A percentile compares a stretch with the other conserved stretches of the same genome.
These are phyloP conservation scores for Goniozus legneri DNA, from an alignment of 1,140 invertebrate species.

Conservation along the genomic window DNA sequence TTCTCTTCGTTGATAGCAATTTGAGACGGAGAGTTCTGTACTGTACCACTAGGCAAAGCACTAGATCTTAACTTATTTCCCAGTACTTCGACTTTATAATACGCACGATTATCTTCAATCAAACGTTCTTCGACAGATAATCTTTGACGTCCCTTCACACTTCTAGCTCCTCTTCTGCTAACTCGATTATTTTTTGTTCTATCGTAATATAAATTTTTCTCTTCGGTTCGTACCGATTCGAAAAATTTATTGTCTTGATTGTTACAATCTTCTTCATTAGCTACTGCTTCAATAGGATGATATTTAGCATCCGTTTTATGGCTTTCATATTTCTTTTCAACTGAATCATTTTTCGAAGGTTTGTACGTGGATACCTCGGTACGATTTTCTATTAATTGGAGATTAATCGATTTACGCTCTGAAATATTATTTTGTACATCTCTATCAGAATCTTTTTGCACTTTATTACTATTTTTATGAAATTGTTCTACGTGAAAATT, in stretches of 20 bases:
- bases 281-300: slow-evolving; percentile 6
- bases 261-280: slow-evolving; percentile 1
- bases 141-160: slow-evolving; percentile 47
- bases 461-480: background rate
- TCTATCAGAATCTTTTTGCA: background rate
- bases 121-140: slow-evolving; percentile 58
- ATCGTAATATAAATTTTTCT: slow-evolving; percentile 6
- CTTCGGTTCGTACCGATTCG: slow-evolving; percentile 11
- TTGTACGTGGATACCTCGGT: background rate
- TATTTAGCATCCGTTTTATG: slow-evolving; percentile 7
- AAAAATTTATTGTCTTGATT: slow-evolving; percentile 9
- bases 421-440: background rate
- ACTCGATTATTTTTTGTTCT: slow-evolving; percentile 9
- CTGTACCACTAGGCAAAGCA: slow-evolving; percentile 31
- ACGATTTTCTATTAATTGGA: background rate
- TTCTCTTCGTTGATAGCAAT: slow-evolving; percentile 36
- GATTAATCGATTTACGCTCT: too few relatives aligned
- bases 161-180: slow-evolving; percentile 34
- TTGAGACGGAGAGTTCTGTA: slow-evolving; percentile 12
- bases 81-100: slow-evolving; percentile 72
- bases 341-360: too few relatives aligned
- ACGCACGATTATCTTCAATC: slow-evolving; percentile 62
- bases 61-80: slow-evolving; percentile 67
- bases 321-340: too few relatives aligned
- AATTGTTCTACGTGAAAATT: too few relatives aligned